These are phyloP conservation scores for Asbolus verrucosus DNA, from an alignment of 1,140 invertebrate genomes.

Conservation along the genomic window DNA sequence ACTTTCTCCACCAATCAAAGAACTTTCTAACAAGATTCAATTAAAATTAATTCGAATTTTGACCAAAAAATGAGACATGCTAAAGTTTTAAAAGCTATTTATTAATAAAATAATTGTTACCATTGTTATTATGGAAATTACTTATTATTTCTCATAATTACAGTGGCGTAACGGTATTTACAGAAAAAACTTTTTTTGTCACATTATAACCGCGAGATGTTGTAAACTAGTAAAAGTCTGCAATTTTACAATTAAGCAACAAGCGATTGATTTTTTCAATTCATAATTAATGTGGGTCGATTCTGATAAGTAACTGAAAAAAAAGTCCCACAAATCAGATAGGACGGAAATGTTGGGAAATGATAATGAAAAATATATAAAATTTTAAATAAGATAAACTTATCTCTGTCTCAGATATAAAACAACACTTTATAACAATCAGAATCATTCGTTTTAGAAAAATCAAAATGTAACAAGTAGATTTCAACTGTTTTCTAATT, in stretches of 20 bases:
- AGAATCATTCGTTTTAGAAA: background rate
- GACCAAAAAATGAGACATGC: background rate
- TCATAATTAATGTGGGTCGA: background rate
- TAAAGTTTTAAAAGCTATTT: no score
- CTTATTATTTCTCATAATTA: background rate
- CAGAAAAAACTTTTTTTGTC: background rate
- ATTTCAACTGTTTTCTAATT: background rate
- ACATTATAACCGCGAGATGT: slow-evolving; percentile 7
- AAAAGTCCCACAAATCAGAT: slow-evolving; percentile 13
- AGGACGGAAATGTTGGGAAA: slow-evolving; percentile 1
- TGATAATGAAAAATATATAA: background rate
- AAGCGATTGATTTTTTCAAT: background rate
- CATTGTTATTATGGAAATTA: background rate
- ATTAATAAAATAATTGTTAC: background rate
- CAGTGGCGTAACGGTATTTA: slow-evolving; percentile 5
- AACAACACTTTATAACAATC: background rate
- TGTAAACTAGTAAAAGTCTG: slow-evolving; percentile 20
- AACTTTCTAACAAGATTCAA: slow-evolving; percentile 10
- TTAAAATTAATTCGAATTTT: slow-evolving; percentile 18
- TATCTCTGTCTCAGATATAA: background rate
- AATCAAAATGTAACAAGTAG: slow-evolving; percentile 19
- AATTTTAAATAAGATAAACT: slow-evolving; percentile 10
- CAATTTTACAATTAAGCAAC: slow-evolving; percentile 9
- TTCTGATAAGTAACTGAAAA: no score
- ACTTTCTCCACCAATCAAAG: slow-evolving; percentile 26